Conservation (phyloP, 1,140 invertebrate species). For the Diuraphis noxia region DNA sequence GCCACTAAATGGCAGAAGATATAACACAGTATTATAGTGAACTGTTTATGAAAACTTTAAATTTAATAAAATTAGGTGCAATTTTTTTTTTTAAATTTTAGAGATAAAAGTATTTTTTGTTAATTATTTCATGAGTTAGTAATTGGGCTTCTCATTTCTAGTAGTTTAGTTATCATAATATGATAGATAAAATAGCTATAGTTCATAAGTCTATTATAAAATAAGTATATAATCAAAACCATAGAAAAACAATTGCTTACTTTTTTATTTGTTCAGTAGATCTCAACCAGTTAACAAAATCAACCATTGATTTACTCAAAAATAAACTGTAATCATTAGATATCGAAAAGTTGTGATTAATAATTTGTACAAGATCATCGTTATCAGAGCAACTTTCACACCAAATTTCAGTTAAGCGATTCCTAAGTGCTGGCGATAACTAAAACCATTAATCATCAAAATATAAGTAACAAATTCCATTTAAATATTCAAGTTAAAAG, state of each 20-base stretch:
- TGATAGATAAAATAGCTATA: no score
- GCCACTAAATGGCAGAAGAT: no score
- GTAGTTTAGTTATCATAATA: no score
- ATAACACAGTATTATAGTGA: no score
- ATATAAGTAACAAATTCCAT: background rate
- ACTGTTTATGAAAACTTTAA: no score
- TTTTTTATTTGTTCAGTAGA: slow-evolving; percentile 73
- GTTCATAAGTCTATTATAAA: no score
- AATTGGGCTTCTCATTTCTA: no score
- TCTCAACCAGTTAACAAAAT: slow-evolving; percentile 81
- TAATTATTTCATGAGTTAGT: no score
- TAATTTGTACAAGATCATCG: slow-evolving; percentile 72
- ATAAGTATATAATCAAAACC: background rate
- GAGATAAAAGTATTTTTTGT: no score
- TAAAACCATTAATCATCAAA: slow-evolving; percentile 57
- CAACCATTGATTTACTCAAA: slow-evolving; percentile 72
- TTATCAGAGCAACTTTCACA: slow-evolving; percentile 74
- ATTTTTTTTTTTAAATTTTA: no score
- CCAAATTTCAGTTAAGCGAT: slow-evolving; percentile 99
- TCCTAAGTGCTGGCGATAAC: slow-evolving; percentile 94
- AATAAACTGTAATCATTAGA: background rate
- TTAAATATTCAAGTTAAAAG: background rate
- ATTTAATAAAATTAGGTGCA: no score
- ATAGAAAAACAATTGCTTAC: slow-evolving; percentile 58
- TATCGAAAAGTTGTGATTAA: slow-evolving; percentile 77